Evolutionary conservation across 2,888 invertebrate genomes (phyloP), one percentile per base, ranked within the genome.

Genomic region (Sarcophaga caerulescens): DNA sequence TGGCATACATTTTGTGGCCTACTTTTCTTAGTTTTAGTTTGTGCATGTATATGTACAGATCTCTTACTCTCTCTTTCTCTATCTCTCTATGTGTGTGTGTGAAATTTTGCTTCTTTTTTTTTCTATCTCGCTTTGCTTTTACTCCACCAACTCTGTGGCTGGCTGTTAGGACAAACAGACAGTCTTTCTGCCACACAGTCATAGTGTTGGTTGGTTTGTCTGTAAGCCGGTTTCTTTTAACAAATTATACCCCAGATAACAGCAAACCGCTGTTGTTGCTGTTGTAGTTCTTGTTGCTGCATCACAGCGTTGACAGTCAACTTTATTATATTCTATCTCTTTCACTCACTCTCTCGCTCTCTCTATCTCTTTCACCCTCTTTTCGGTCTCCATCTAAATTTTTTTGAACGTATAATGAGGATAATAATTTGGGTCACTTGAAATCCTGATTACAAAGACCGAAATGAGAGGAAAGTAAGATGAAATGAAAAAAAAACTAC

Each of bases 1-100:
- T 88, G 88, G 87, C 87, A 87, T 85, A 88, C 85, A 85, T 88
- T 86, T 87, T 74, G 63, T 81, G 82, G 63, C 80, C 82, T 85
- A 86, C 68, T 86, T 86, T 79, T 44, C 3, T 82, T 25, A 59
- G 59, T 69, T 80, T 85, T 35, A 35, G 68, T 85, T 83, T 80
- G 80, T 62, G 70, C 71, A 78, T 85, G 65, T 71, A 82, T 82
- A 75, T 25, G 60, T 35, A 65, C 45, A 71, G 78, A 81, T 74
- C 75, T 84, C 71, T 59, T 12, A 66, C 52, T 76, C 60, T 62
- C 63, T 23, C 11, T 25, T 4, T 25, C 8, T 35, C 35, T 35
- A 8, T 35, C 35, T 35, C 35, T 35, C 11, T 14, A 0, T 17
- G 17, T 14, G 52, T 52, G 17, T 52, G 52, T 14, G 14, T 52